Base-by-base conservation (phyloP, 2,113 vertebrate genomes). In the Aegotheles bennettii region DNA sequence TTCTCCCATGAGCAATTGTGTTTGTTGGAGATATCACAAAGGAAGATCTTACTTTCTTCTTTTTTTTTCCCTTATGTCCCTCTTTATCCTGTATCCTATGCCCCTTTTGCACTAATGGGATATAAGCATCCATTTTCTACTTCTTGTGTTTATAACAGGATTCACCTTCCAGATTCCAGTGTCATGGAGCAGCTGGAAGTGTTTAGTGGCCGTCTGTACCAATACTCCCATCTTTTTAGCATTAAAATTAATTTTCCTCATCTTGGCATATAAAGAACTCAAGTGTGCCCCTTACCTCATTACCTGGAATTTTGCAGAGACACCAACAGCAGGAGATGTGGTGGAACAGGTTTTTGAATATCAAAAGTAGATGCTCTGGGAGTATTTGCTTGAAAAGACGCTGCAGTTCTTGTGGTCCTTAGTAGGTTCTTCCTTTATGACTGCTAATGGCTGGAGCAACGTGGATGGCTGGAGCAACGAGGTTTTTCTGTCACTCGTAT, bases 241-340 rank as follows among this genome's bases (percentile, higher is more conserved):
- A 95, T 89, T 97, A 97, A 96, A 98, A 97, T 97, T 97, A 96
- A 96, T 98, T 97, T 98, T 97, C 84, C 93, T 97, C 85, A 56
- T 97, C 88, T 97, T 97, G 86, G 89, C 96, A 90, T 89, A 69
- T 70, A 31, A 95, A 97, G 84, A 97, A 79, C 89, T 63, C 70
- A 61, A 84, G 77, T 81, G 89, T 90, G 88, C 79, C 94, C 80
- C 95, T 97, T 93, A 90, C 70, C 90, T 98, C 93, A 96, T 97
- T 97, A 97, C 93, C 95, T 98, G 97, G 77, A 94, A 96, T 91
- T 96, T 91, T 96, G 68, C 87, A 88, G 82, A 71, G 65, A 65
- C 40, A 86, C 78, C 45, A 94, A 82, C 84, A 78, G 65, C 74
- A 53, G 89, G 50, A 69, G 23, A 63, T 80, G 63, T 54, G 84